These are phyloP conservation scores for Pandion haliaetus DNA, from an alignment of 2,113 vertebrate genomes.

Conservation along the genomic window DNA sequence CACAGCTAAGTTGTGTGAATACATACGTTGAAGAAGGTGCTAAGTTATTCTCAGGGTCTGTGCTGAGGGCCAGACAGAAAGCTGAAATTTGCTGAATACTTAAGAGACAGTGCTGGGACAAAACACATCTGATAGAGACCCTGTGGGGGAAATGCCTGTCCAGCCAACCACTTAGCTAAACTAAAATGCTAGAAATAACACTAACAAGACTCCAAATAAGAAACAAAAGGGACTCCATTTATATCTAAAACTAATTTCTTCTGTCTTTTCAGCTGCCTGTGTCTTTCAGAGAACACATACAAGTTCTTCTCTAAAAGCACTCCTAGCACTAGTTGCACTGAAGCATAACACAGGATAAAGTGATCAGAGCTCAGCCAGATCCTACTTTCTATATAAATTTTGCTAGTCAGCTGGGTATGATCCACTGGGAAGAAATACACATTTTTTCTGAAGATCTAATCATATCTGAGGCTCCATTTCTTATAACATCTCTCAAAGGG, in stretches of 20 bases:
- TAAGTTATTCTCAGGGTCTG: not conserved
- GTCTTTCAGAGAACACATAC: slow-evolving; percentile 18
- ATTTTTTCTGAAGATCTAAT: slow-evolving; percentile 46
- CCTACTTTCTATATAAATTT: slow-evolving; percentile 47
- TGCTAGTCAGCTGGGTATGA: not conserved
- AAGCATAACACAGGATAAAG: slow-evolving; percentile 33
- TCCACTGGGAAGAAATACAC: slow-evolving; percentile 15
- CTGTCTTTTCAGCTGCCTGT: slow-evolving; percentile 11
- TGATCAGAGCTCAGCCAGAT: slow-evolving; percentile 60
- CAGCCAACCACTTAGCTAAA: not conserved
- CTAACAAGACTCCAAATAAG: not conserved
- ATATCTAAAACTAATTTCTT: not conserved
- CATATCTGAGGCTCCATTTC: not conserved
- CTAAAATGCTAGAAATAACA: not conserved
- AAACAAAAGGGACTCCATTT: not conserved
- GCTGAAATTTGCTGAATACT: not conserved
- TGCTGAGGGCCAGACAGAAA: not conserved
- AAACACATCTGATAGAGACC: not conserved
- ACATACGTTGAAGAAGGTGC: not conserved
- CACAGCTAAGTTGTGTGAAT: not conserved
- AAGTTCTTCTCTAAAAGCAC: slow-evolving; percentile 1
- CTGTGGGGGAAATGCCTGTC: not conserved
- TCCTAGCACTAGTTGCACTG: not conserved
- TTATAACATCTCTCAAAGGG: not conserved
- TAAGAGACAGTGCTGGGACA: rapidly evolving